Evolutionary conservation across 2,888 invertebrate species (phyloP).

Genomic region (Cryptus viduatorius): DNA sequence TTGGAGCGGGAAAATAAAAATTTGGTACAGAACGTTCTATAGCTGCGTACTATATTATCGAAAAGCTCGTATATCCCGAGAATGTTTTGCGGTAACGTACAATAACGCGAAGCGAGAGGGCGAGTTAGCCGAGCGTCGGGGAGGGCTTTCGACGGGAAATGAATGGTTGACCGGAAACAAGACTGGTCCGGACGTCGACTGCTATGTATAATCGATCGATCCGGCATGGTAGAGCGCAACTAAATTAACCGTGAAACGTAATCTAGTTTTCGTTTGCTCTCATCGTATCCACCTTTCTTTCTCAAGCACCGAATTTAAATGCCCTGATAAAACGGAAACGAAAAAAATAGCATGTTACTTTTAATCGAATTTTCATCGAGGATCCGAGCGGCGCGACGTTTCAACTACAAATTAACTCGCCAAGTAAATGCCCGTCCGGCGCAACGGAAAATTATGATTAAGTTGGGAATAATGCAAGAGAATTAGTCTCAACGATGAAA

Average conservation of each 20-base stretch:
- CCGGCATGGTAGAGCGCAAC: slow-evolving; percentile 52
- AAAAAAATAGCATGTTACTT: background rate
- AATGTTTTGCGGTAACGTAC: background rate
- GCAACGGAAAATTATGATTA: background rate
- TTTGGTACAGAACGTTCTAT: background rate
- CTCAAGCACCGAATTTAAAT: no score
- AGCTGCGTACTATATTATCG: background rate
- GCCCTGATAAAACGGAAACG: no score
- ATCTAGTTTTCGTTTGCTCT: background rate
- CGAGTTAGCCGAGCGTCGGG: background rate
- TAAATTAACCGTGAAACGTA: slow-evolving; percentile 56
- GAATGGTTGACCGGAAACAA: slow-evolving; percentile 61
- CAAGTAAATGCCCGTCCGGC: slow-evolving; percentile 11
- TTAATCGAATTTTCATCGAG: slow-evolving; percentile 44
- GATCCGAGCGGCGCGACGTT: slow-evolving; percentile 9
- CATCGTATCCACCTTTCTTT: background rate
- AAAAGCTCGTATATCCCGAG: slow-evolving; percentile 21
- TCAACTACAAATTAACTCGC: slow-evolving; percentile 5
- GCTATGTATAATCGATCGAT: slow-evolving; percentile 57
- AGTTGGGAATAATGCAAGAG: background rate
- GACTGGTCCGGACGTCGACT: slow-evolving; percentile 52
- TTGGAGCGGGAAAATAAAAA: background rate
- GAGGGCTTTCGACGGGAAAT: slow-evolving; percentile 40
- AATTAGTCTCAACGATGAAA: background rate
- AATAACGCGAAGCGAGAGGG: slow-evolving; percentile 10